Base-by-base conservation (phyloP, 2,888 invertebrate species). In the Lapara coniferarum region DNA sequence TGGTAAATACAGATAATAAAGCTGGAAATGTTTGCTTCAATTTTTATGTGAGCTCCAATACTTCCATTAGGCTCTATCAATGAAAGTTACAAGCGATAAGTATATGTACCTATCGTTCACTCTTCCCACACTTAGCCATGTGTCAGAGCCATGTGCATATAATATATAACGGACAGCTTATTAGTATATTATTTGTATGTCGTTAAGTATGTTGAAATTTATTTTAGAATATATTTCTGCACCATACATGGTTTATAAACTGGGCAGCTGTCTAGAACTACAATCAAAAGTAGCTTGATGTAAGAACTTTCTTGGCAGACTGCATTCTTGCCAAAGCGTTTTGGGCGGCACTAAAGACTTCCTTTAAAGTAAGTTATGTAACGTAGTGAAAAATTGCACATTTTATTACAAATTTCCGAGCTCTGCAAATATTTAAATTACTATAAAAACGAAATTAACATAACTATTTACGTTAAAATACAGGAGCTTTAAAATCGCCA, bases 1-100 rank as follows among this genome's bases (percentile, higher is more conserved):
- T 66, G 53, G 52, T 46, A 67, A 58, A 59, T 49, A 52, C 56
- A 37, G 51, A 68, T 66, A 69, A 37, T 30, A 66, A 57, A 63
- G 59, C 66, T 70, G 57, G 55, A 55, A 55, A 10, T 55, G 10
- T 69, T 72, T 69, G 77, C 73, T 73, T 74, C 81, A 75, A 80
- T 79, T 75, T 73, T 74, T 71, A 63, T 63, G 63, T 49, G 19
- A 63, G 49, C 63, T 59, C 44, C 46, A 46, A 63, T 46, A 66
- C 44, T 46, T 75, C 85, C 84, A 85, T 86, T 86, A 85, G 79
- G 70, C 72, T 66, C 69, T 78, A 78, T 80, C 81, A 79, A 76
- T 81, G 75, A 76, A 79, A 73, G 77, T 71, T 71, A 49, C 59
- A 74, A 46, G 13, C 46, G 63, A 63, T 63, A 63, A 63, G 19